Evolutionary conservation across 1,140 invertebrate species (phyloP).

Genomic region (Muscidifurax raptorellus): DNA sequence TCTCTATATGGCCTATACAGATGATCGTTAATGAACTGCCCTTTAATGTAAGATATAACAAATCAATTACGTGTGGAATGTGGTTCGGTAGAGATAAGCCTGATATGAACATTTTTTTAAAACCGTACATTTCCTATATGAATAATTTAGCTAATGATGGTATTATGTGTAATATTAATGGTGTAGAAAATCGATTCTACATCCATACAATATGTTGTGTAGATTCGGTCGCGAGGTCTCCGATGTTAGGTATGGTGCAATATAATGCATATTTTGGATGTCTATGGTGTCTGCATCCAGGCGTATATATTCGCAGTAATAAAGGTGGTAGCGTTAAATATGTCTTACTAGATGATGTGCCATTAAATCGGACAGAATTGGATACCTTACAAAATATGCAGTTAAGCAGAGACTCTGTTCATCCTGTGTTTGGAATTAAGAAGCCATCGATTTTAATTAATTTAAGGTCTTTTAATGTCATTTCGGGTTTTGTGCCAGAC

Average conservation of each 20-base stretch:
- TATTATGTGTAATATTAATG: slow-evolving; percentile 29
- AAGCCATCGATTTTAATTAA: neutral
- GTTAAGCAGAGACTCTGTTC: neutral
- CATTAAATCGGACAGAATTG: neutral
- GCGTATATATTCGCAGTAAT: neutral
- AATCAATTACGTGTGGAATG: too few species aligned
- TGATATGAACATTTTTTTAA: slow-evolving; percentile 35
- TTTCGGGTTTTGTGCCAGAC: slow-evolving; percentile 38
- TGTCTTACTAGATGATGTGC: neutral
- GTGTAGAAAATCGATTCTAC: slow-evolving; percentile 4
- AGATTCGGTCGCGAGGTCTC: slow-evolving; percentile 40
- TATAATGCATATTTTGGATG: slow-evolving; percentile 49
- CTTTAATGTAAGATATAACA: slow-evolving; percentile 36
- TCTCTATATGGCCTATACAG: slow-evolving; percentile 48
- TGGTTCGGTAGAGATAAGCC: slow-evolving; percentile 48
- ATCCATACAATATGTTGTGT: slow-evolving; percentile 37
- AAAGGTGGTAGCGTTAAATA: slow-evolving; percentile 16
- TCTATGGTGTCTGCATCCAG: slow-evolving; percentile 49
- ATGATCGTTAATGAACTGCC: slow-evolving; percentile 52
- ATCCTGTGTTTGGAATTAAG: neutral
- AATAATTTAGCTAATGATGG: slow-evolving; percentile 33
- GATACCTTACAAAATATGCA: neutral
- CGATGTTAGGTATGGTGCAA: slow-evolving; percentile 40
- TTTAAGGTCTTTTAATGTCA: slow-evolving; percentile 39
- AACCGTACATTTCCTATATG: too few species aligned